Evolutionary conservation across 2,888 invertebrate genomes (phyloP), one percentile per base, ranked within the genome.

Genomic region (Fragum sueziense): DNA sequence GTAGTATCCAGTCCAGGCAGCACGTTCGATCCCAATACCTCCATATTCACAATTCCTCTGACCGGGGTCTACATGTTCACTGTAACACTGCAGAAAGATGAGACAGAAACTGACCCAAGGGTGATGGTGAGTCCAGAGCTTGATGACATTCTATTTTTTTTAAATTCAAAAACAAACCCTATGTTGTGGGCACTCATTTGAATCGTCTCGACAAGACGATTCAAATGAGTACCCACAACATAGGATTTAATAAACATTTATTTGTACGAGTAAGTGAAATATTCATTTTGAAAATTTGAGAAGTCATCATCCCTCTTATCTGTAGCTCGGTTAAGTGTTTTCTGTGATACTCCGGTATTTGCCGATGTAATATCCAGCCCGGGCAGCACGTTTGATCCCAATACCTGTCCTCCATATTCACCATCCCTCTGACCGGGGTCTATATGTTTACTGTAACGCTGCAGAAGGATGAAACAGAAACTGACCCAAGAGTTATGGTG

Each of bases 371-470:
- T 27, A 20, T 20, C 52, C 11, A 69, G 22, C 31, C n/a, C 17
- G 11, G 52, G 69, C 9, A 29, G n/a, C 22, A 31, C 52, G 4
- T 69, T 69, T 14, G 52, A 69, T 37, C 22, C 52, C 22, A 20
- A 25, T 2, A 51, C 17, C 6, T n/a, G n/a, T n/a, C n/a, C n/a
- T 52, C 52, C 0, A 22, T 52, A 52, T 69, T 69, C 47, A 69
- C 52, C 3, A 25, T 29, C n/a, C 20, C 69, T 7, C 29, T 31
- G 1, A 4, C 51, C 29, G 69, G 69, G 14, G 51, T 69, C 4
- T 69, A 69, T 25, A 6, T 69, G 52, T 69, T 69, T n/a, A 52
- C 69, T 52, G 69, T 31, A 6, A 69, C 51, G 4, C 25, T 69
- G 29, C 69, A 69, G 69, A 69, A 69, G 31, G 52, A 29, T 11